Evolutionary conservation across 1,140 invertebrate species (phyloP).

Genomic region (Ericerus pela): DNA sequence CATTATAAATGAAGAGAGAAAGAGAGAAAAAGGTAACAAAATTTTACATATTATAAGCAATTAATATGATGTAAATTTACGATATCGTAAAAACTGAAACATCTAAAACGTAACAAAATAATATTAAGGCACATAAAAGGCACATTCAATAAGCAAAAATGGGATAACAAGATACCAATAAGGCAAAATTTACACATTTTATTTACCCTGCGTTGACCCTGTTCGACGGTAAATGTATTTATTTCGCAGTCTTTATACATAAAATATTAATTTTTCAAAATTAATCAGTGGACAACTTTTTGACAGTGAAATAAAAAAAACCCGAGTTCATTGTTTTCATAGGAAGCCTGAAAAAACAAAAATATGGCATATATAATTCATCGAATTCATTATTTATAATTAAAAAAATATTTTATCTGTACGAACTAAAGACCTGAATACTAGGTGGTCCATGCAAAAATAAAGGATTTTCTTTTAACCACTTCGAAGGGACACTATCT

Average conservation of each 20-base stretch:
- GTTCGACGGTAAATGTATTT: too few relatives aligned
- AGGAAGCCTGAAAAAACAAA: neutral
- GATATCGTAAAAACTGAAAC: neutral
- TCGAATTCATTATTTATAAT: slow-evolving; percentile 1
- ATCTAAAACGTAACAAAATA: neutral
- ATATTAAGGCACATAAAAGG: slow-evolving; percentile 7
- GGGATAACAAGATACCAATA: neutral
- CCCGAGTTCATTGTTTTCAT: too few relatives aligned
- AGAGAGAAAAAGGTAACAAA: neutral
- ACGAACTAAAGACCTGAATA: neutral
- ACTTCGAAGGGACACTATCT: neutral
- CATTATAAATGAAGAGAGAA: too few relatives aligned
- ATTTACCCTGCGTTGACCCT: slow-evolving; percentile 9
- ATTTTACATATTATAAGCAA: too few relatives aligned
- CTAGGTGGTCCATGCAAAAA: neutral
- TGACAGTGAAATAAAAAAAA: too few relatives aligned
- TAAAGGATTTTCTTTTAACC: slow-evolving; percentile 4
- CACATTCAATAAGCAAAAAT: neutral
- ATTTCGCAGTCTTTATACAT: too few relatives aligned
- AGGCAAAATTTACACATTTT: neutral
- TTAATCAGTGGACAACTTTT: too few relatives aligned
- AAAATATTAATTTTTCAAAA: too few relatives aligned
- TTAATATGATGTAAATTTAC: too few relatives aligned
- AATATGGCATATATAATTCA: neutral
- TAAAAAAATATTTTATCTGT: neutral